These are phyloP conservation scores for Melangyna quadrimaculata DNA, from an alignment of 2,888 invertebrate species.

Conservation along the genomic window DNA sequence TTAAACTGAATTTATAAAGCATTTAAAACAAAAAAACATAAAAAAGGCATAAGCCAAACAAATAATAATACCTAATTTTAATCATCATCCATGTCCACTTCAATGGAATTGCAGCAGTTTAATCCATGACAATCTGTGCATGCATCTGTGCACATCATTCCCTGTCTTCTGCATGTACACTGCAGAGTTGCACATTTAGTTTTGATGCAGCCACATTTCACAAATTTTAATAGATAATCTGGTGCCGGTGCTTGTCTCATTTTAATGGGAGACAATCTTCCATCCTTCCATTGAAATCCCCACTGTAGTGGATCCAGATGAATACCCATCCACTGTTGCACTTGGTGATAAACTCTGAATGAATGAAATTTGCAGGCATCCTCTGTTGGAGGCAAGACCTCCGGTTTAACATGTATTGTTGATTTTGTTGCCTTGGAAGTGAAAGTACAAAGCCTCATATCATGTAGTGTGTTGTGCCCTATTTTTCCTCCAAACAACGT, in stretches of 20 bases:
- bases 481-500: neutral
- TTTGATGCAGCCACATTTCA: neutral
- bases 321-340: neutral
- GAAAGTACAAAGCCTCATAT: neutral
- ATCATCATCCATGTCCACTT: too few species aligned
- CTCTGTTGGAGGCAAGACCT: too few species aligned
- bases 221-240: neutral
- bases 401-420: too few species aligned
- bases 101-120: neutral
- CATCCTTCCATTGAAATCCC: neutral
- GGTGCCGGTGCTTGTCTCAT: neutral
- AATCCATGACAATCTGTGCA: neutral
- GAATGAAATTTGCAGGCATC: too few species aligned
- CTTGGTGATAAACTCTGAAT: neutral
- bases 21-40: too few species aligned
- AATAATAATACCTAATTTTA: neutral
- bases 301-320: neutral
- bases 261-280: neutral
- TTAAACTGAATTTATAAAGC: too few species aligned
- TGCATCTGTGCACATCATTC: neutral
- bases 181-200: neutral
- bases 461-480: neutral
- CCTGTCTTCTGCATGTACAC: neutral
- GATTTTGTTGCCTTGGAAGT: too few species aligned
- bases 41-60: too few species aligned